Percentiles rank a stretch among this genome's conserved stretches.
These are phyloP conservation scores for Cavia porcellus DNA, from an alignment of 2,113 vertebrate genomes.

Conservation along the genomic window DNA sequence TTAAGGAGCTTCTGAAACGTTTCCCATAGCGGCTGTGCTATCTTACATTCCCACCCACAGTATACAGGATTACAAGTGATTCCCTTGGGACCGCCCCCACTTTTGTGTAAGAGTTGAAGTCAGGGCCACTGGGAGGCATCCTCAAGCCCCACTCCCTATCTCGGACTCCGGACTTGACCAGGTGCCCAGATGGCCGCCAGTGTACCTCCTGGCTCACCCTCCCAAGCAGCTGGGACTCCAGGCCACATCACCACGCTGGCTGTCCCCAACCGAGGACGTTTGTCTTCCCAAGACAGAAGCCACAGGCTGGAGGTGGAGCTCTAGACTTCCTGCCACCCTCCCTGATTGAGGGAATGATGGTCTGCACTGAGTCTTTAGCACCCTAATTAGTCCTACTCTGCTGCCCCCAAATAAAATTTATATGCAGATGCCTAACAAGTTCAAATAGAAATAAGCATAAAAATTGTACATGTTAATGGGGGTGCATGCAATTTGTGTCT, in stretches of 20 bases:
- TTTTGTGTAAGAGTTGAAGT: not conserved
- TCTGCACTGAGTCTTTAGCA: not conserved
- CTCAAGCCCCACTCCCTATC: not conserved
- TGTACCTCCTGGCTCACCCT: no score
- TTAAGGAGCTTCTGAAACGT: not conserved
- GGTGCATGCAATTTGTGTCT: no score
- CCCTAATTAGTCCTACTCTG: not conserved
- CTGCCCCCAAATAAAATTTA: not conserved
- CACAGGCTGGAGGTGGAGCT: not conserved
- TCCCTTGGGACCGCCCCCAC: not conserved
- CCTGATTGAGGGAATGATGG: not conserved
- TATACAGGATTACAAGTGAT: not conserved
- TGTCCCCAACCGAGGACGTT: not conserved
- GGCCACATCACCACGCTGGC: no score
- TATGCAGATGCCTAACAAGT: not conserved
- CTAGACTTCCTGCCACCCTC: not conserved
- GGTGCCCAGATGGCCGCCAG: no score
- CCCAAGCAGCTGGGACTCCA: no score
- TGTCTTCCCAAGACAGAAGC: not conserved
- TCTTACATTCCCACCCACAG: not conserved
- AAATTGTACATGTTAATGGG: no score
- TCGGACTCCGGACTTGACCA: not conserved
- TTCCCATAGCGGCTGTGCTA: not conserved
- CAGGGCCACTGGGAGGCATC: not conserved
- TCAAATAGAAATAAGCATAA: not conserved